phyloP scores from a whole-genome alignment of 1,140 invertebrate genomes.

The Andrena cerasifolii region DNA sequence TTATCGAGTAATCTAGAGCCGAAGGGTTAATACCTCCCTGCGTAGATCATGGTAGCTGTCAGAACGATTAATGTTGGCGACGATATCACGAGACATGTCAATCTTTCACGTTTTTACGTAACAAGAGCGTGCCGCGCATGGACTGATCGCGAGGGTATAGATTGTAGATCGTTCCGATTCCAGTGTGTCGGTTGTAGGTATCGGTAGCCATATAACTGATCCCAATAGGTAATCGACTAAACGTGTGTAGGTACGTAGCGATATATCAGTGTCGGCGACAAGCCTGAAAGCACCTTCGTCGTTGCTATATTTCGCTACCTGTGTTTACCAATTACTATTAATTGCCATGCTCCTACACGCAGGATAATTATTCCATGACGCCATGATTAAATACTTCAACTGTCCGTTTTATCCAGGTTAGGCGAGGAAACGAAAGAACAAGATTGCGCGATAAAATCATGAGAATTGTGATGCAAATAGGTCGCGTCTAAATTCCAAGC shows the following conservation, averaged over 20 bases:
- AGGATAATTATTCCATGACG: background rate
- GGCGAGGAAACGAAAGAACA: background rate
- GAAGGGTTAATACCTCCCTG: constrained; percentile 11
- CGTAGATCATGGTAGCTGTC: background rate
- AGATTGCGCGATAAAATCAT: background rate
- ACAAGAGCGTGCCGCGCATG: too few species aligned
- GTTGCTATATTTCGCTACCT: background rate
- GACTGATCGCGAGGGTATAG: background rate
- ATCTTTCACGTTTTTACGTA: background rate
- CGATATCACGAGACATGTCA: background rate
- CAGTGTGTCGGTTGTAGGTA: background rate
- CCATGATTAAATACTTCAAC: background rate
- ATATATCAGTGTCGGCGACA: background rate
- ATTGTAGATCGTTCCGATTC: background rate
- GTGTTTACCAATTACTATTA: background rate
- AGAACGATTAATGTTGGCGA: background rate
- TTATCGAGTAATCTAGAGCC: constrained; percentile 15
- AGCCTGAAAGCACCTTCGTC: background rate
- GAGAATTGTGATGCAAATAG: background rate
- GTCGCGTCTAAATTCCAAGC: background rate
- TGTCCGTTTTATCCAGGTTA: background rate
- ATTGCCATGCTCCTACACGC: background rate
- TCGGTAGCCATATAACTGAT: background rate
- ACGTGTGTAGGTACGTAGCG: background rate
- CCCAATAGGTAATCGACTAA: background rate